Evolutionary conservation across 2,888 invertebrate genomes (phyloP).

Genomic region (Anodontia alba): DNA sequence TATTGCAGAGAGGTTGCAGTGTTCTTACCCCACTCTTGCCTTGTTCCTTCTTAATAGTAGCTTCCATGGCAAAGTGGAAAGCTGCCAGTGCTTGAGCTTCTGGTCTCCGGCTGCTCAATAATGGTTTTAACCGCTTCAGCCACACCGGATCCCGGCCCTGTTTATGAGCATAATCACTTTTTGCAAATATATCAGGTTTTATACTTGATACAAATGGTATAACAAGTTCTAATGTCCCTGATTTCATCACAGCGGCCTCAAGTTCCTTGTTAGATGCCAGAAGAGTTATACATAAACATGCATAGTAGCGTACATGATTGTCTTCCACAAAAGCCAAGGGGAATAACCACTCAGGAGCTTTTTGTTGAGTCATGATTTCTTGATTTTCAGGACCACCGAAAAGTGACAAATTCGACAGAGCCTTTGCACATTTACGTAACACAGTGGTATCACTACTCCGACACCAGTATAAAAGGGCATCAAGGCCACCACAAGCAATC

Average conservation of each 20-base stretch:
- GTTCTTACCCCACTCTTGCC: constrained; percentile 83
- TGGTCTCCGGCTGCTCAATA: constrained; percentile 96
- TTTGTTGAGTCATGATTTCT: constrained; percentile 96
- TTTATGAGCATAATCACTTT: constrained; percentile 90
- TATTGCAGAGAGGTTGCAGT: too few species aligned
- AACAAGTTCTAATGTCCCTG: constrained; percentile 97
- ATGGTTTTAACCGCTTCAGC: constrained; percentile 96
- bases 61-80: constrained; percentile 99
- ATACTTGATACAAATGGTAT: constrained; percentile 98
- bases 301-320: constrained; percentile 94
- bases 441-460: constrained; percentile 95
- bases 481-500: constrained; percentile 95
- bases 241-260: constrained; percentile 97
- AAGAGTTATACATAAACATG: constrained; percentile 98
- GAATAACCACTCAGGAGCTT: constrained; percentile 94
- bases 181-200: constrained; percentile 97
- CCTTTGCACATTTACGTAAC: constrained; percentile 97
- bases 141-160: constrained; percentile 98
- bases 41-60: constrained; percentile 94
- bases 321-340: constrained; percentile 98
- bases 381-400: constrained; percentile 99
- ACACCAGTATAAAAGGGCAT: constrained; percentile 97
- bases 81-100: constrained; percentile 98
- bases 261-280: constrained; percentile 99
- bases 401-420: constrained; percentile 97